Evolutionary conservation across 2,888 invertebrate genomes (phyloP), one percentile per base, ranked within the genome.

Genomic region (Lithophane socia): DNA sequence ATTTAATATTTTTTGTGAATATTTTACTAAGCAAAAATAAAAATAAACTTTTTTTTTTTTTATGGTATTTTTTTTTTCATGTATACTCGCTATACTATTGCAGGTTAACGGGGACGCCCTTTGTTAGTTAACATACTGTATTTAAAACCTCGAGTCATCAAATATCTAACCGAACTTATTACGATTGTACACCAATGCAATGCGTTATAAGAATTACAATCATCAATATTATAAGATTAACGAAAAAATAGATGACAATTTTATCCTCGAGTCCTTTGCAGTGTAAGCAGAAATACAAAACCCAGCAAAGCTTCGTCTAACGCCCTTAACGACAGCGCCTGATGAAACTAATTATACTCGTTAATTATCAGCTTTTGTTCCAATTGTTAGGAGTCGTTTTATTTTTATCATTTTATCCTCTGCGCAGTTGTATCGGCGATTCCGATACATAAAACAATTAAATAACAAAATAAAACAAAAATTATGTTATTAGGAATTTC

Each of bases 271-370:
- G 44, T 44, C 79, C 37, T 76, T 75, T 37, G 77, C 61, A 64
- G 52, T 58, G 56, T 68, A 68, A 58, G 83, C 77, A 82, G 63
- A 77, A 79, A 82, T 13, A 56, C 44, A 56, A 74, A 67, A 75
- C 76, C 52, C 75, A 60, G 29, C 54, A 67, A 56, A 56, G 77
- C 77, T n/a, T 16, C 65, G 42, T 56, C 77, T 76, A 47, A 79
- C 37, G 67, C 24, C 58, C 68, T 58, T 82, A 77, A 68, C 63
- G 79, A 77, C 77, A 68, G 58, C 63, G 44, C 56, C 77, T 83
- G 73, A 84, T 83, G 83, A 86, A 83, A 83, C 86, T 86, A 83
- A 84, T 84, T 86, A 75, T 64, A 68, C 73, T 71, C 74, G 75
- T 86, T 74, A 73, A 77, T 79, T 77, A 79, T 79, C 67, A 63